A percentile compares a stretch with the other conserved stretches of the same genome.
Evolutionary conservation across 2,797 vertebrate genomes (phyloP).

Genomic region (Champsocephalus gunnari): DNA sequence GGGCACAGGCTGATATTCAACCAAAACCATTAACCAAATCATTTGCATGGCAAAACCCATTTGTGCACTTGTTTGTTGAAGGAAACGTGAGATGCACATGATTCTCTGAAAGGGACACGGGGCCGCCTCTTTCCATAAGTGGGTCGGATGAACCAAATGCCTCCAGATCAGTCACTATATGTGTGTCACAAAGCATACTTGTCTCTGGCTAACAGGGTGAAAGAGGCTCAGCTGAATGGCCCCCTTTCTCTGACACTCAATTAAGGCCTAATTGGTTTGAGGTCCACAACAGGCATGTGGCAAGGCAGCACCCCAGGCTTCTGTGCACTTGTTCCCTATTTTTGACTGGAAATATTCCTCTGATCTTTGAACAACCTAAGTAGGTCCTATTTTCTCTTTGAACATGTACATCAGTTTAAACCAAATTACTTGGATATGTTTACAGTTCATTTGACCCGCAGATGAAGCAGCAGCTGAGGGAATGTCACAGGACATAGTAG

Average conservation of each 20-base stretch:
- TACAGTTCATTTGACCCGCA: constrained; percentile 38
- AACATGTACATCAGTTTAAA: constrained; percentile 16
- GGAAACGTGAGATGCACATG: constrained; percentile 53
- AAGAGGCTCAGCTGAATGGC: constrained; percentile 68
- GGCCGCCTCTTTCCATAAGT: constrained; percentile 51
- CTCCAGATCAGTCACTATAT: constrained; percentile 53
- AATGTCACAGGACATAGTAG: neutral
- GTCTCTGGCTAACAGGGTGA: constrained; percentile 82
- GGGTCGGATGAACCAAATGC: constrained; percentile 69
- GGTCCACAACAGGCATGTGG: constrained; percentile 58
- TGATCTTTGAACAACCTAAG: constrained; percentile 56
- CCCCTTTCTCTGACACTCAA: constrained; percentile 69
- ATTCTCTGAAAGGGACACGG: constrained; percentile 51
- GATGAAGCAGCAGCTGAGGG: constrained; percentile 16
- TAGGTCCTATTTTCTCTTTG: constrained; percentile 29
- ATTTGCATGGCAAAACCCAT: constrained; percentile 55
- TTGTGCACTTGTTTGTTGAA: constrained; percentile 37
- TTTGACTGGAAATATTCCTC: constrained; percentile 53
- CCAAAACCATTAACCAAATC: constrained; percentile 34
- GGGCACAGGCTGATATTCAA: constrained; percentile 8
- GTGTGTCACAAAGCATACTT: constrained; percentile 80
- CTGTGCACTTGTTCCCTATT: constrained; percentile 42
- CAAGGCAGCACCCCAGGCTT: constrained; percentile 51
- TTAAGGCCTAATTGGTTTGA: constrained; percentile 72
- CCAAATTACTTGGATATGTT: constrained; percentile 41